phyloP scores from a whole-genome alignment of 2,888 invertebrate species.

The Drosophila setosimentum region DNA sequence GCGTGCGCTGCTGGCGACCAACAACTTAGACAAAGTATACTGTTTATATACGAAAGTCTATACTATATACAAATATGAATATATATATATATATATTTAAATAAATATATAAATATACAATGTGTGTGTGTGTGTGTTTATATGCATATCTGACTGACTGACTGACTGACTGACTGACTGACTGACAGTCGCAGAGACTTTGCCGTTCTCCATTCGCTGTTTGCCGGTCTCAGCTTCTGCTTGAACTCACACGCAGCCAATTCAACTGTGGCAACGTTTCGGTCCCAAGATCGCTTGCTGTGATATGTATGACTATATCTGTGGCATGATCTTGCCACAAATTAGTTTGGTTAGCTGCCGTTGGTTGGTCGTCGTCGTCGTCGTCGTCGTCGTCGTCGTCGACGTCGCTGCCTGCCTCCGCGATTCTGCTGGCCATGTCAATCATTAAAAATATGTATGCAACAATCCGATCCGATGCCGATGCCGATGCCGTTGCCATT shows the following conservation, averaged over 20 bases:
- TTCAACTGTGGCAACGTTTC: constrained; percentile 51
- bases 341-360: constrained; percentile 79
- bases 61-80: constrained; percentile 19
- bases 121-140: too few relatives aligned
- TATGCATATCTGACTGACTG: constrained; percentile 45
- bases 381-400: constrained; percentile 11
- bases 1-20: constrained; percentile 78
- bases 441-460: constrained; percentile 55
- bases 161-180: constrained; percentile 52
- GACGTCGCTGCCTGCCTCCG: constrained; percentile 31
- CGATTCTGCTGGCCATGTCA: constrained; percentile 51
- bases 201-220: constrained; percentile 16
- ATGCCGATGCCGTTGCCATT: constrained; percentile 1
- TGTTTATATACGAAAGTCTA: constrained; percentile 14
- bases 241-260: constrained; percentile 71
- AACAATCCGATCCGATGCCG: constrained; percentile 36
- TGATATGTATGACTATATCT: constrained; percentile 79
- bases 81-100: constrained; percentile 21
- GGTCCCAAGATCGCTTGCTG: constrained; percentile 70
- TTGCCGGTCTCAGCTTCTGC: constrained; percentile 66
- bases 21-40: constrained; percentile 78
- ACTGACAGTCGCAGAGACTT: constrained; percentile 41
- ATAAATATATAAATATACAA: constrained; percentile 29
- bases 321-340: constrained; percentile 80
- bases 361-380: constrained; percentile 43